Conservation (phyloP, 2,888 invertebrate species). For the Harmothoe impar region DNA sequence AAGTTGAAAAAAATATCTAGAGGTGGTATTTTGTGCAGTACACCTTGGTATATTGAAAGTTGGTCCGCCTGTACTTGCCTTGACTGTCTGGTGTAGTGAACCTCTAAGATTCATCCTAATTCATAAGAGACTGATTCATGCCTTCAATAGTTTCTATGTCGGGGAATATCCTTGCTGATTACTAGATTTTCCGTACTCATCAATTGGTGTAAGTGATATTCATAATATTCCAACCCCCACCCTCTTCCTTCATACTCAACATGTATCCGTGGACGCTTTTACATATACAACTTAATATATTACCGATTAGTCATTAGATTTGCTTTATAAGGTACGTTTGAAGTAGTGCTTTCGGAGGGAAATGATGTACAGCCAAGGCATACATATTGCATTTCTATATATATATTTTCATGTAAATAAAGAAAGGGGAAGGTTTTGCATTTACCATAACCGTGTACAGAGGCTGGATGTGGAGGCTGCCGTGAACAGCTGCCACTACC, state of each 20-base stretch:
- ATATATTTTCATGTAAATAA: conserved; percentile 62
- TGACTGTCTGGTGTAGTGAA: conserved; percentile 50
- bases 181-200: conserved; percentile 1
- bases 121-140: conserved; percentile 46
- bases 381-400: conserved; percentile 61
- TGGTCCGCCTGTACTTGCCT: conserved; percentile 54
- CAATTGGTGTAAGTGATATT: conserved; percentile 29
- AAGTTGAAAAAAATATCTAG: not conserved
- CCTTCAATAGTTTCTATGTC: conserved; percentile 48
- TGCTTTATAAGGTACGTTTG: conserved; percentile 45
- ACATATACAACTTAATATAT: conserved; percentile 18
- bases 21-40: not conserved
- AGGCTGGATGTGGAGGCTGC: conserved; percentile 47
- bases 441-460: conserved; percentile 55
- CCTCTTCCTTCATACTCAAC: not conserved
- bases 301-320: conserved; percentile 38
- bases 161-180: conserved; percentile 17
- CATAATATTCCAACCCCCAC: conserved; percentile 23
- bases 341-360: conserved; percentile 33
- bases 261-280: conserved; percentile 46
- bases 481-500: conserved; percentile 42
- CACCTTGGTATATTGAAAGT: not conserved
- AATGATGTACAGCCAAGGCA: conserved; percentile 50
- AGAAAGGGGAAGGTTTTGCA: conserved; percentile 30
- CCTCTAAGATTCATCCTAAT: conserved; percentile 23